A percentile compares a stretch with the other conserved stretches of the same genome.
Conservation (phyloP, 2,888 invertebrate genomes). For the Temnothorax rugatulus region DNA sequence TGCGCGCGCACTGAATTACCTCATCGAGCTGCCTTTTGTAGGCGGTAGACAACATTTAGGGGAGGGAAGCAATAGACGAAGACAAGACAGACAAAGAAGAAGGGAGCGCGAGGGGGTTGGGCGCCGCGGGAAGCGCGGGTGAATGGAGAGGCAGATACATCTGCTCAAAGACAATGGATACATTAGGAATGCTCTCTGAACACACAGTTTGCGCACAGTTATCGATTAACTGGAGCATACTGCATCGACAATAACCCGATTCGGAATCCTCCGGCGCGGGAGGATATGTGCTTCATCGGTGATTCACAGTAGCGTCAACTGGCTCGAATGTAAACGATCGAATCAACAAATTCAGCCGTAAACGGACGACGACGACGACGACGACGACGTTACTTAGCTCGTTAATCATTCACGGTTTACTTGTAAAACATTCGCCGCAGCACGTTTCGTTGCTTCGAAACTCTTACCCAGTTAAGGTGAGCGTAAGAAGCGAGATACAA, state of each 20-base stretch:
- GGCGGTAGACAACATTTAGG: slow-evolving; percentile 58
- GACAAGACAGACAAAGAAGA: slow-evolving; percentile 46
- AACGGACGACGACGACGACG: background rate
- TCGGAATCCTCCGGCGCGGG: slow-evolving; percentile 54
- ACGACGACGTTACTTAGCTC: slow-evolving; percentile 27
- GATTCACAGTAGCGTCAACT: slow-evolving; percentile 69
- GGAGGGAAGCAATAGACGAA: slow-evolving; percentile 3
- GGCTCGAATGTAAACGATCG: slow-evolving; percentile 60
- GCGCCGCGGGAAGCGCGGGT: background rate
- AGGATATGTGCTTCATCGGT: slow-evolving; percentile 73
- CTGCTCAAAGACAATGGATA: slow-evolving; percentile 79
- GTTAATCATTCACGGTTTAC: slow-evolving; percentile 47
- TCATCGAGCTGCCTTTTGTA: slow-evolving; percentile 70
- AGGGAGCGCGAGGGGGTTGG: background rate
- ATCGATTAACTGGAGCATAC: slow-evolving; percentile 80
- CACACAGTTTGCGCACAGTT: slow-evolving; percentile 75
- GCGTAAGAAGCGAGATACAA: background rate
- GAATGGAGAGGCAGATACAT: slow-evolving; percentile 62
- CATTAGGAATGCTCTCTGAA: slow-evolving; percentile 80
- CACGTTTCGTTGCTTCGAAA: background rate
- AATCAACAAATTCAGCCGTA: slow-evolving; percentile 69
- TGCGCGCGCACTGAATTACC: slow-evolving; percentile 65
- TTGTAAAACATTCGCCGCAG: slow-evolving; percentile 53
- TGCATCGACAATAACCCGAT: slow-evolving; percentile 74
- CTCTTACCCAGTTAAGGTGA: background rate